A percentile compares a stretch with the other conserved stretches of the same genome.
These are phyloP conservation scores for Limanda limanda DNA, from an alignment of 2,113 vertebrate genomes.

Conservation along the genomic window DNA sequence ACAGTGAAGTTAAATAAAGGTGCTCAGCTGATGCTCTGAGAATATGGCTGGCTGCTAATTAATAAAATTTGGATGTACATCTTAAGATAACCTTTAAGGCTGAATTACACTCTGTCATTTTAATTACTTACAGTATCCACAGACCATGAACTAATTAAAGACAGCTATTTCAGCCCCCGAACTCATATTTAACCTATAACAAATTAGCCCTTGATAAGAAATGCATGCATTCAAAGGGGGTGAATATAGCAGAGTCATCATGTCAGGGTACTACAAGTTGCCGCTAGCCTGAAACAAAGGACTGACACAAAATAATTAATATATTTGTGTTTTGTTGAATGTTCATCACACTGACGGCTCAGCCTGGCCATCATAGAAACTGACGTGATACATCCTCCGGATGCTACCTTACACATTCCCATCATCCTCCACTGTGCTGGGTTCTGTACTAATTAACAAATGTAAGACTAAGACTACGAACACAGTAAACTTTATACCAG, in stretches of 20 bases:
- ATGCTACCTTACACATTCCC: not conserved
- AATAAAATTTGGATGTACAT: conserved; percentile 13
- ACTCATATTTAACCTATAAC: conserved; percentile 10
- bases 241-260: not conserved
- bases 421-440: not conserved
- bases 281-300: not conserved
- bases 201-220: conserved; percentile 13
- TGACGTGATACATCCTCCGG: not conserved
- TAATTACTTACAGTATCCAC: conserved; percentile 46
- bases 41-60: conserved; percentile 2
- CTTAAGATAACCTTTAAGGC: conserved; percentile 31
- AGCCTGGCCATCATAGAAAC: not conserved
- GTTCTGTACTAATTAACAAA: not conserved
- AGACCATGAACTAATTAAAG: conserved; percentile 44
- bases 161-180: conserved; percentile 15
- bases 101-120: conserved; percentile 42
- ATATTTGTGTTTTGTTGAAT: not conserved
- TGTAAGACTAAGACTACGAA: not conserved
- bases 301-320: not conserved
- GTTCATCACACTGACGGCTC: not conserved
- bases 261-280: not conserved
- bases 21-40: conserved; percentile 7
- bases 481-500: not conserved
- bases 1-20: not conserved
- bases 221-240: not conserved